Evolutionary conservation across 2,888 invertebrate genomes (phyloP).

Genomic region (Meandrusa payeni): DNA sequence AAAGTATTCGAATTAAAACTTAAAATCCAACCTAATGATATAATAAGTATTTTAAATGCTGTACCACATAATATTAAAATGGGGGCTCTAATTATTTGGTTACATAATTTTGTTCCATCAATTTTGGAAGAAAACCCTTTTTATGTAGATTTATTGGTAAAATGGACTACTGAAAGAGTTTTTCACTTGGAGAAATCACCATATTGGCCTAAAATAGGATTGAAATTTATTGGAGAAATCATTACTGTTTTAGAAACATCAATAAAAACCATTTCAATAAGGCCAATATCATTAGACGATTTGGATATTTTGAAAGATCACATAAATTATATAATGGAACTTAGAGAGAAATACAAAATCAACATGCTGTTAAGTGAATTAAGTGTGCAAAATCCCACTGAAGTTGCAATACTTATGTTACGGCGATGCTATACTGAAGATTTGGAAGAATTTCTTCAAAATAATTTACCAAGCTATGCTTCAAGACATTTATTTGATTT

Average conservation of each 20-base stretch:
- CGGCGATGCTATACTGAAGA: conserved; percentile 76
- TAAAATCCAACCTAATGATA: conserved; percentile 43
- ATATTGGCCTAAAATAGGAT: conserved; percentile 76
- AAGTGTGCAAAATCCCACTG: conserved; percentile 60
- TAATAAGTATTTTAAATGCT: conserved; percentile 57
- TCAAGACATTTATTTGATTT: conserved; percentile 63
- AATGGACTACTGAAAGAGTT: conserved; percentile 71
- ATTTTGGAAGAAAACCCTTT: conserved; percentile 68
- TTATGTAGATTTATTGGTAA: conserved; percentile 67
- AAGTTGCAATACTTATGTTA: conserved; percentile 70
- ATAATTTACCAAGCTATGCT: conserved; percentile 65
- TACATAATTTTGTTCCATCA: conserved; percentile 65
- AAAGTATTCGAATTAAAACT: conserved; percentile 62
- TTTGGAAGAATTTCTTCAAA: conserved; percentile 56
- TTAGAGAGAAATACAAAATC: conserved; percentile 72
- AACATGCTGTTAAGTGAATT: conserved; percentile 67
- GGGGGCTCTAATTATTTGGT: conserved; percentile 66
- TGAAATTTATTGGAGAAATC: conserved; percentile 67
- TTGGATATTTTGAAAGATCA: conserved; percentile 62
- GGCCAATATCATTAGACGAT: conserved; percentile 69
- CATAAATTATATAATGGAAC: conserved; percentile 60
- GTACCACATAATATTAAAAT: conserved; percentile 67
- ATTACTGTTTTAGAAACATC: conserved; percentile 56
- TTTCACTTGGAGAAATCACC: conserved; percentile 65
- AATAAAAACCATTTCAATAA: conserved; percentile 55